Percentiles rank a stretch among this genome's conserved stretches.
Evolutionary conservation across 2,888 invertebrate genomes (phyloP).

Genomic region (Coleophora deauratella): DNA sequence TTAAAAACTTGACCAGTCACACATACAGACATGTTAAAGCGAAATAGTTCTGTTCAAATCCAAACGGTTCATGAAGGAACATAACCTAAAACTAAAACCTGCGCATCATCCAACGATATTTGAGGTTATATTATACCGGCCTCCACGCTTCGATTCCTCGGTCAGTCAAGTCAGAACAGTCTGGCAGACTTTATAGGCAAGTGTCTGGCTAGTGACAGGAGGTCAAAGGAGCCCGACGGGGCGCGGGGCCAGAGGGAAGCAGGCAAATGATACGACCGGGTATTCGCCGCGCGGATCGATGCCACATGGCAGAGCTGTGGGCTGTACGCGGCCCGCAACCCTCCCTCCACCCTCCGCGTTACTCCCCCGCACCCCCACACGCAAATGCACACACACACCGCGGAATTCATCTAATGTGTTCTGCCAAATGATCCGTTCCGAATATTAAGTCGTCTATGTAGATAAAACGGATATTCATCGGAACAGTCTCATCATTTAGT

Average conservation of each 20-base stretch:
- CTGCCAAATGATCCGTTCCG: constrained; percentile 65
- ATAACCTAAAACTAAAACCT: too few relatives aligned
- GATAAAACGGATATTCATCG: constrained; percentile 32
- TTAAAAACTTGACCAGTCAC: too few relatives aligned
- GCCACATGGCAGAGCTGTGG: constrained; percentile 34
- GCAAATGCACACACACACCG: constrained; percentile 26
- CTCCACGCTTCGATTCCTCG: constrained; percentile 1
- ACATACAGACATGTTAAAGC: too few relatives aligned
- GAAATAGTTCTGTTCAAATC: too few relatives aligned
- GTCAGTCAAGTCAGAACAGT: constrained; percentile 9
- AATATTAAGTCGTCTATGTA: constrained; percentile 43
- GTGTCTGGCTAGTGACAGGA: constrained; percentile 21
- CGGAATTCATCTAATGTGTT: constrained; percentile 53
- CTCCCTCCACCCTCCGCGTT: constrained; percentile 32
- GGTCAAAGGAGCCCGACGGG: constrained; percentile 26
- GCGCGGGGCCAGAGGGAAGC: constrained; percentile 29
- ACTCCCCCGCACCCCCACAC: constrained; percentile 41
- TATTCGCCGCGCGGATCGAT: constrained; percentile 62
- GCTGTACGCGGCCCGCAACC: constrained; percentile 29
- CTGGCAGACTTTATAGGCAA: constrained; percentile 22
- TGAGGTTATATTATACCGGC: not conserved
- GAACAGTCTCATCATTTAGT: constrained; percentile 13
- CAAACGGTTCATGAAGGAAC: too few relatives aligned
- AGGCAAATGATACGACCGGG: constrained; percentile 61
- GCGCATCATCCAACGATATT: too few relatives aligned